These are phyloP conservation scores for Watsonalla cultraria DNA, from an alignment of 2,888 invertebrate species.

Conservation along the genomic window DNA sequence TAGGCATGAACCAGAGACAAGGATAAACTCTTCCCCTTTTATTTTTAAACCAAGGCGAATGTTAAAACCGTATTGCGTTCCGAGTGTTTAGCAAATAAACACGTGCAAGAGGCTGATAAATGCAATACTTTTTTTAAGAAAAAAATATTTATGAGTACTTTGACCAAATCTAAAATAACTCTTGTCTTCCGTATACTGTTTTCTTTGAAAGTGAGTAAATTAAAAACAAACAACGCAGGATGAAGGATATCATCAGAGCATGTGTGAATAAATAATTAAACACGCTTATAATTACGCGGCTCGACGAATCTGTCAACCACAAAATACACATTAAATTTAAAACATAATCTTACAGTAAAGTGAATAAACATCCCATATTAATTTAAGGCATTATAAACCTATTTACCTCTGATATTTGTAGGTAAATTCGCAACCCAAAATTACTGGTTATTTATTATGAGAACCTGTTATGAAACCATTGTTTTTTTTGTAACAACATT, in stretches of 20 bases:
- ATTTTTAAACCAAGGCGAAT: conserved; percentile 1
- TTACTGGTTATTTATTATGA: no score
- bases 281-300: neutral
- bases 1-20: conserved; percentile 35
- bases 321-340: neutral
- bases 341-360: no score
- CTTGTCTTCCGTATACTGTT: conserved; percentile 5
- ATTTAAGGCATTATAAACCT: no score
- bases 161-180: conserved; percentile 10
- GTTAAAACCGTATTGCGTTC: neutral
- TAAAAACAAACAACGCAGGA: neutral
- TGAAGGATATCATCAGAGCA: neutral
- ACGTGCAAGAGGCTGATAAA: neutral
- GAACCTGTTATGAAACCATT: no score
- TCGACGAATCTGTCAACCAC: neutral
- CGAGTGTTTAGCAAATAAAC: neutral
- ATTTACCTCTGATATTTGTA: no score
- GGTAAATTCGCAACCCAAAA: no score
- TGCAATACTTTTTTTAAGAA: conserved; percentile 5
- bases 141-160: conserved; percentile 12
- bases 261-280: neutral
- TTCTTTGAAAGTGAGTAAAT: neutral
- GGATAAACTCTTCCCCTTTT: conserved; percentile 14
- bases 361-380: no score
- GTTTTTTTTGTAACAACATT: no score